These are phyloP conservation scores for Oreochromis niloticus DNA, from an alignment of 2,113 vertebrate species.

Conservation along the genomic window DNA sequence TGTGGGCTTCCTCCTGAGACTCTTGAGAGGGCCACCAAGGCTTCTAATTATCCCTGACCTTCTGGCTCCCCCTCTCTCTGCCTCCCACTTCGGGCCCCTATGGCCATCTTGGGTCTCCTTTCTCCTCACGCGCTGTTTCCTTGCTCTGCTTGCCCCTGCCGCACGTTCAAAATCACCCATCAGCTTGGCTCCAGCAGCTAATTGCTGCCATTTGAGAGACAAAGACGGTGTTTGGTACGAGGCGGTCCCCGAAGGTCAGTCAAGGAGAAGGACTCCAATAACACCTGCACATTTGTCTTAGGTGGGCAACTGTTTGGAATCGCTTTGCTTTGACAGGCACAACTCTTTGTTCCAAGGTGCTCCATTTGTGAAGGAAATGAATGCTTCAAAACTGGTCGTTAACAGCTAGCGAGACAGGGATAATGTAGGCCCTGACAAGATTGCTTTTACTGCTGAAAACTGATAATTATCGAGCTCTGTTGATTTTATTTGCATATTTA, in stretches of 20 bases:
- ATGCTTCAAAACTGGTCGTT: slow-evolving; percentile 41
- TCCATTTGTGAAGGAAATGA: slow-evolving; percentile 27
- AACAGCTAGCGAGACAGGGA: slow-evolving; percentile 1
- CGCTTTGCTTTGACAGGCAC: slow-evolving; percentile 40
- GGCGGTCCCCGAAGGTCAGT: slow-evolving; percentile 64
- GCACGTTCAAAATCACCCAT: slow-evolving; percentile 58
- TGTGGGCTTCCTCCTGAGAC: slow-evolving; percentile 64
- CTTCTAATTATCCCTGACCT: slow-evolving; percentile 81
- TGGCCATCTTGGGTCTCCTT: slow-evolving; percentile 39
- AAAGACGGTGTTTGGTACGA: slow-evolving; percentile 45
- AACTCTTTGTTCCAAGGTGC: slow-evolving; percentile 54
- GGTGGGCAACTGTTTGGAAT: slow-evolving; percentile 22
- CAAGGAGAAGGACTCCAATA: slow-evolving; percentile 45
- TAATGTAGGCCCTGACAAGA: slow-evolving; percentile 4
- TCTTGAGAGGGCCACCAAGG: slow-evolving; percentile 69
- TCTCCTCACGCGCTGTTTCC: slow-evolving; percentile 11
- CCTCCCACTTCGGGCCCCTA: slow-evolving; percentile 52
- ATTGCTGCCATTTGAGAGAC: slow-evolving; percentile 69
- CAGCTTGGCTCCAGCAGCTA: slow-evolving; percentile 50
- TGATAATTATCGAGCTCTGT: neutral
- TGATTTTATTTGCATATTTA: neutral
- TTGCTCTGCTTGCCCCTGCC: slow-evolving; percentile 32
- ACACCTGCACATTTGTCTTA: slow-evolving; percentile 48
- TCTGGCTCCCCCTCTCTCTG: slow-evolving; percentile 60
- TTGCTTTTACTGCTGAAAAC: neutral